Evolutionary conservation across 1,140 invertebrate genomes (phyloP), one percentile per base, ranked within the genome.

Genomic region (Penaeus indicus): DNA sequence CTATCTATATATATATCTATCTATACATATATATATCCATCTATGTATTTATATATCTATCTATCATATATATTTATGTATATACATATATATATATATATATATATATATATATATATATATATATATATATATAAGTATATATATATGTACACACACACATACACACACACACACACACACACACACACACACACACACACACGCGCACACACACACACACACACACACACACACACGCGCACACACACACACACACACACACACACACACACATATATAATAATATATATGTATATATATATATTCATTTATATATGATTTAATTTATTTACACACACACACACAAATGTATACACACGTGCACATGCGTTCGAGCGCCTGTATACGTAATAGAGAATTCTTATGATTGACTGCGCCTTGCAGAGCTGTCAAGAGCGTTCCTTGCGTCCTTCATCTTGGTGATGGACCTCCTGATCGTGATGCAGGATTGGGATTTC

Each of bases 401-500:
- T 42, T 42, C 8, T 79, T 22, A 21, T 72, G 22, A 22, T 13
- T 69, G 64, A 27, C 64, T 27, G 3, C 13, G 7, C 90, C 61
- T 88, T 86, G 8, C 90, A 92, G 94, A 95, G 91, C 85, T 94
- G 16, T 94, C 94, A 7, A 92, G 94, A 47, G 93, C 94, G 16
- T 94, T 94, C 91, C 91, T 94, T 13, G 94, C 94, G 13, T 94
- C 94, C 8, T 94, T 94, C 88, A 94, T 95, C 85, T 92, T 95
- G n/a, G 93, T 94, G 3, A 93, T 94, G 92, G 94, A 95, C 91
- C 91, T 95, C 25, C 88, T 94, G 18, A 94, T 95, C 91, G 94
- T 94, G 77, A 94, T 94, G 93, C 94, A 95, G 93, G 94, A 95
- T 92, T 94, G 94, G 94, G 94, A 95, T 92, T 95, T 95, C 90